Conservation (phyloP, 2,888 invertebrate genomes). For the Chironomus tentans region DNA sequence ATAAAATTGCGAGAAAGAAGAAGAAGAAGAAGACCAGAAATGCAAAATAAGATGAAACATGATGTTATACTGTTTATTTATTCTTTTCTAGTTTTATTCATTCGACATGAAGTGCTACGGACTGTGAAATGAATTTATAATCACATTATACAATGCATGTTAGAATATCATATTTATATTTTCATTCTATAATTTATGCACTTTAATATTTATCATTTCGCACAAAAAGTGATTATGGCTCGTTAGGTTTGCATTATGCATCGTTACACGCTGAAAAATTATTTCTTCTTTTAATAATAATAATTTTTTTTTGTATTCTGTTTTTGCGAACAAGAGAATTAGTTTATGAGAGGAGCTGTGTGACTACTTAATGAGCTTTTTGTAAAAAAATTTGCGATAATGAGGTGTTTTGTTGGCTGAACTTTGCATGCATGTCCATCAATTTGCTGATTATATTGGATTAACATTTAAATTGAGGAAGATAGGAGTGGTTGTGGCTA, state of each 20-base stretch:
- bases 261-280: neutral
- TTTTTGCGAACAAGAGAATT: neutral
- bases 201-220: neutral
- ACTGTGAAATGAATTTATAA: conserved; percentile 13
- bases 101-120: neutral
- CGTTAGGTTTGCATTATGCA: neutral
- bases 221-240: neutral
- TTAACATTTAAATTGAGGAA: no score
- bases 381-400: no score
- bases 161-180: neutral
- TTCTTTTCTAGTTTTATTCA: neutral
- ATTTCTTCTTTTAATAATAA: neutral
- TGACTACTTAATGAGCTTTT: no score
- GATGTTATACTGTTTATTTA: neutral
- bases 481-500: no score
- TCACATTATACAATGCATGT: conserved; percentile 9
- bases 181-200: neutral
- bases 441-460: no score
- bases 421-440: no score
- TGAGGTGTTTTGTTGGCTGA: no score
- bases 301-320: no score
- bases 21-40: no score
- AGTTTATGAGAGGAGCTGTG: no score
- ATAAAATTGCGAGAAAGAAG: no score
- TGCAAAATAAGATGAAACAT: neutral